These are phyloP conservation scores for Melanocharis versteri DNA, from an alignment of 2,113 vertebrate genomes.

Conservation along the genomic window DNA sequence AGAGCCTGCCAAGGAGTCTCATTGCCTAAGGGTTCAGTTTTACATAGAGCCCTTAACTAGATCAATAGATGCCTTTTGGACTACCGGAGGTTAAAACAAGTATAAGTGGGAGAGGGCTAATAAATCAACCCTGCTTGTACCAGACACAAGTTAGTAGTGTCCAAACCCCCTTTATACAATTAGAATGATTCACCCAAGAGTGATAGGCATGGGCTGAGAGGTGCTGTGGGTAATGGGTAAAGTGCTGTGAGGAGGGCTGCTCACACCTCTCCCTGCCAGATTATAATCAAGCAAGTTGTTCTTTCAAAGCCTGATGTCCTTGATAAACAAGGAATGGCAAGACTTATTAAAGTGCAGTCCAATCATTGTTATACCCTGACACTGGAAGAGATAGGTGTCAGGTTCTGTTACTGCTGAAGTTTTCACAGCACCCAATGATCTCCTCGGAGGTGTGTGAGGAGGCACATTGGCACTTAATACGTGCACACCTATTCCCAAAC, in stretches of 20 bases:
- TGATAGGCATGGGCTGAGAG: neutral
- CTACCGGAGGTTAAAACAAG: neutral
- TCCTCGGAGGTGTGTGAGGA: neutral
- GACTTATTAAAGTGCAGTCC: slow-evolving; percentile 13
- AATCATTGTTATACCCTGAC: neutral
- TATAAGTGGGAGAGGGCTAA: neutral
- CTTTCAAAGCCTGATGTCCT: neutral
- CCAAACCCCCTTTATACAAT: neutral
- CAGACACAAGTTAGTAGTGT: neutral
- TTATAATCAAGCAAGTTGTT: neutral
- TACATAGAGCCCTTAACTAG: neutral
- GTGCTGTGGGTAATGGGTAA: neutral
- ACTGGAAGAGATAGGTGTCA: slow-evolving; percentile 42
- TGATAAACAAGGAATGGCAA: slow-evolving; percentile 34
- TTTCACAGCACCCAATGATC: slow-evolving; percentile 7
- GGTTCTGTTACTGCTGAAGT: slow-evolving; percentile 17
- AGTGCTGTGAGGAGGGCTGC: neutral
- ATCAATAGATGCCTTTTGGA: neutral
- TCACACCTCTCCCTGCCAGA: neutral
- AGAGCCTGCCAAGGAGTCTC: neutral
- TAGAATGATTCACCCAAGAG: neutral
- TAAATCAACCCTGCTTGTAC: neutral
- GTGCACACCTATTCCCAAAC: slow-evolving; percentile 30
- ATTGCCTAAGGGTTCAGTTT: neutral
- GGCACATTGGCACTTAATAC: neutral